phyloP scores from a whole-genome alignment of 2,888 invertebrate genomes.

The Latrodectus elegans region DNA sequence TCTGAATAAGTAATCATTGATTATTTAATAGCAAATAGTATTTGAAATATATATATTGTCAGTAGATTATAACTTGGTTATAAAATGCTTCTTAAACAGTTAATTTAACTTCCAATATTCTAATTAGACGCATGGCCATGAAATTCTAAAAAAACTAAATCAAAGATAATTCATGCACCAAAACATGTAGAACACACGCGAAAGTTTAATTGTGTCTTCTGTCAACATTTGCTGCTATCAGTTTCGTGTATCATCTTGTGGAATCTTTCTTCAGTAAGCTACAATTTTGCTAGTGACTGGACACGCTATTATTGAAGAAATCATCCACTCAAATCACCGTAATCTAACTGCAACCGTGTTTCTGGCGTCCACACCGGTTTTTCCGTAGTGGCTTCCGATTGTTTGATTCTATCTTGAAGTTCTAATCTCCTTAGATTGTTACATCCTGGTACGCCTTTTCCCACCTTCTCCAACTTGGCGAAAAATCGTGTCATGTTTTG shows the following conservation, averaged over 20 bases:
- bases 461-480: no score
- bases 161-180: constrained; percentile 36
- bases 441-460: no score
- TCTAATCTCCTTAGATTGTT: not conserved
- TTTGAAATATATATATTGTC: no score
- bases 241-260: not conserved
- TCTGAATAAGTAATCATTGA: no score
- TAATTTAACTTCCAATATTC: not conserved
- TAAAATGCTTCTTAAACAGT: no score
- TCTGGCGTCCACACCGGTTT: constrained; percentile 4
- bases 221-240: constrained; percentile 14
- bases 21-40: no score
- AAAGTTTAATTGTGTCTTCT: not conserved
- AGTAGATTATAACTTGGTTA: no score
- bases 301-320: constrained; percentile 39
- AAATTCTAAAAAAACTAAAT: constrained; percentile 16
- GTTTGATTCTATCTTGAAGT: constrained; percentile 24
- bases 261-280: not conserved
- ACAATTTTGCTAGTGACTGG: constrained; percentile 40
- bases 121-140: constrained; percentile 17
- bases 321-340: constrained; percentile 24
- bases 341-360: constrained; percentile 33
- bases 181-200: constrained; percentile 43
- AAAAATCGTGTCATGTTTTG: no score
- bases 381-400: constrained; percentile 19